These are phyloP conservation scores for Baryphthengus martii DNA, from an alignment of 2,113 vertebrate species.

Conservation along the genomic window DNA sequence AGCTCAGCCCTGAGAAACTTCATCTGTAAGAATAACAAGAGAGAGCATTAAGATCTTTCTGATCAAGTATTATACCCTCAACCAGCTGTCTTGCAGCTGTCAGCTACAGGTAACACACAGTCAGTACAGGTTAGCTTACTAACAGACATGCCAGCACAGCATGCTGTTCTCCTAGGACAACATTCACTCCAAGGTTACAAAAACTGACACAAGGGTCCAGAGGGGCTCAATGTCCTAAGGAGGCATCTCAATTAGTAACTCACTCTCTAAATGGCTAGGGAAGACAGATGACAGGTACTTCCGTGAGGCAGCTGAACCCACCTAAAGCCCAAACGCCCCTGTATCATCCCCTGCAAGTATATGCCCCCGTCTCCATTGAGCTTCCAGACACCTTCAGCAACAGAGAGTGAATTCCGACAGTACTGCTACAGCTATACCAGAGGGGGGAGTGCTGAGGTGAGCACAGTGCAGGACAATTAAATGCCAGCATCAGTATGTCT, in stretches of 20 bases:
- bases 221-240: background rate
- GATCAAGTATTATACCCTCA: background rate
- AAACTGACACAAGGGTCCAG: background rate
- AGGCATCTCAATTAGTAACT: background rate
- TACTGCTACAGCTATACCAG: background rate
- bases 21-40: background rate
- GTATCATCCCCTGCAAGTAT: background rate
- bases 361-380: background rate
- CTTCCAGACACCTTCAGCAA: background rate
- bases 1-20: background rate
- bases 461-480: background rate
- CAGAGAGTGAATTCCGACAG: fast-evolving
- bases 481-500: background rate
- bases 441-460: background rate
- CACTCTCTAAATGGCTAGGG: background rate
- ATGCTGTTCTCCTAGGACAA: background rate
- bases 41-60: background rate
- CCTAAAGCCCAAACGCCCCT: background rate
- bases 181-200: background rate
- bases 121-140: background rate
- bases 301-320: background rate
- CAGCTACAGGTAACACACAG: background rate
- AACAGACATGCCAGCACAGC: background rate
- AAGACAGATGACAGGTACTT: background rate
- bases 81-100: background rate